These are phyloP conservation scores for Anguilla megastoma DNA, from an alignment of 2,797 vertebrate species.

Conservation along the genomic window DNA sequence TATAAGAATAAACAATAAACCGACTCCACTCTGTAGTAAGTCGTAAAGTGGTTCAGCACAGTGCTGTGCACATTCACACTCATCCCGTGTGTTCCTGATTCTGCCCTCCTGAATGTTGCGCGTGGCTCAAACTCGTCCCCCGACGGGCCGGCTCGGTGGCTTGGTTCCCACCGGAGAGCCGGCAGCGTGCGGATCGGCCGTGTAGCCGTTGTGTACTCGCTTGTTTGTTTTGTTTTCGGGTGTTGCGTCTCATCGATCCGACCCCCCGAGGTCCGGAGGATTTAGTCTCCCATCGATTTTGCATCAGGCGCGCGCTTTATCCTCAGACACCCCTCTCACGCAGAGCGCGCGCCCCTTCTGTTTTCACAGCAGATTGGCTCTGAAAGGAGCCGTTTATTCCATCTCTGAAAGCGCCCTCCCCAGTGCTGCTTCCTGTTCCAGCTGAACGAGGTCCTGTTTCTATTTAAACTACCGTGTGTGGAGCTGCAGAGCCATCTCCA, in stretches of 20 bases:
- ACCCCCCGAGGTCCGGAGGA: background rate
- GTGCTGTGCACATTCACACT: background rate
- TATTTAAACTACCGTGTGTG: background rate
- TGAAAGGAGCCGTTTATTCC: background rate
- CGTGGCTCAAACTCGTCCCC: background rate
- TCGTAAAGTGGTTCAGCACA: background rate
- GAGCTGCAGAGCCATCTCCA: background rate
- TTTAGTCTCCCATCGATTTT: slow-evolving; percentile 28
- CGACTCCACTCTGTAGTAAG: background rate
- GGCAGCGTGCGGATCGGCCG: background rate
- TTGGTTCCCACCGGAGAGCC: background rate
- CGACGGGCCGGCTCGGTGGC: background rate
- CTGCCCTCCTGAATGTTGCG: background rate
- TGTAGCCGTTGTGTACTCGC: background rate
- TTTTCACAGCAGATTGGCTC: background rate
- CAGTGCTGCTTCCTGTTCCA: background rate
- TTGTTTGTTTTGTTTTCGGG: slow-evolving; percentile 15
- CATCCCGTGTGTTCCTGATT: background rate
- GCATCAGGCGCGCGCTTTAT: slow-evolving; percentile 20
- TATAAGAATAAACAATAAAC: background rate
- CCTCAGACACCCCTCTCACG: background rate
- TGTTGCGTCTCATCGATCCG: background rate
- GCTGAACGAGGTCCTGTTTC: background rate
- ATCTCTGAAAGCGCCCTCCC: background rate
- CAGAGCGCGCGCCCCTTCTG: background rate